phyloP scores from a whole-genome alignment of 2,888 invertebrate species.

The Emesis russula region DNA sequence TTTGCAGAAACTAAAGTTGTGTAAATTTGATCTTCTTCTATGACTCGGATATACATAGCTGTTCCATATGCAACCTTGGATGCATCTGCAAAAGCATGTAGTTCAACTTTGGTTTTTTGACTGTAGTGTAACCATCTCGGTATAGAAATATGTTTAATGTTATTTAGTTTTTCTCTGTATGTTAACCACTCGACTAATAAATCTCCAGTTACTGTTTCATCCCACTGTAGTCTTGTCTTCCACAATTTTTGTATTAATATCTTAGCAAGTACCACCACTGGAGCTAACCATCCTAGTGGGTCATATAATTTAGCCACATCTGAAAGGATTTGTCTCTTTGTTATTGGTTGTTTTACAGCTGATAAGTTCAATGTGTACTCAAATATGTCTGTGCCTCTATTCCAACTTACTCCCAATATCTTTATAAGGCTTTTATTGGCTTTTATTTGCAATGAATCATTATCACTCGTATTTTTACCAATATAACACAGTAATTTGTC shows the following conservation, averaged over 20 bases:
- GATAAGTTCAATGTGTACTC: no score
- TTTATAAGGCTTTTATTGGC: background rate
- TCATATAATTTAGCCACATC: constrained; percentile 69
- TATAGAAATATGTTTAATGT: background rate
- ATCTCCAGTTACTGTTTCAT: no score
- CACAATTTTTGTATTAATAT: constrained; percentile 20
- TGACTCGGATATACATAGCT: constrained; percentile 61
- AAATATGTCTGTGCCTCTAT: constrained; percentile 12
- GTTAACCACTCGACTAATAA: no score
- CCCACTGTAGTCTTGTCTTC: constrained; percentile 49
- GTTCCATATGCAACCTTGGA: constrained; percentile 75
- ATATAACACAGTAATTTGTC: no score
- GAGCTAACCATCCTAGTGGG: constrained; percentile 40
- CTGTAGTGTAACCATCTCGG: background rate
- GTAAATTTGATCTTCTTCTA: constrained; percentile 20
- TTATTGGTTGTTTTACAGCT: no score
- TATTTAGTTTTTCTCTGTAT: no score
- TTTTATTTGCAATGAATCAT: no score
- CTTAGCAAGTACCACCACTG: background rate
- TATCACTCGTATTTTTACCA: no score
- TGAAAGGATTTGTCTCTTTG: constrained; percentile 54
- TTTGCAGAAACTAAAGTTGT: constrained; percentile 49
- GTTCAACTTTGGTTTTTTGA: no score
- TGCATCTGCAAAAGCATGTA: constrained; percentile 47
- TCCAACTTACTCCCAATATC: constrained; percentile 42